Conservation (phyloP, 1,140 invertebrate species). For the Plectrocnemia conspersa region DNA sequence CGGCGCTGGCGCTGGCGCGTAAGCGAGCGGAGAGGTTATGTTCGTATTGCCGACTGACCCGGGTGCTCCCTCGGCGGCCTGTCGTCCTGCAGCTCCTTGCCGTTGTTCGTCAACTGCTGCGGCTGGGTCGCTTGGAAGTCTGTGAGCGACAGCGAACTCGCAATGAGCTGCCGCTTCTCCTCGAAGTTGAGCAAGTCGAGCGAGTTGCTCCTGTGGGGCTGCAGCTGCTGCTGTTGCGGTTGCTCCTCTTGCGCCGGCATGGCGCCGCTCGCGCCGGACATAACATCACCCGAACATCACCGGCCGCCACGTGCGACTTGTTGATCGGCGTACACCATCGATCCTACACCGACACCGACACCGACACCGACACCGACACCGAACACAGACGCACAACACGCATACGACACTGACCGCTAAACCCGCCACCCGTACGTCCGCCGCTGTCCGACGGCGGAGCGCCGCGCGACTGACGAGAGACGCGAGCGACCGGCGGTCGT, state of each 20-base stretch:
- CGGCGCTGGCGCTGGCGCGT: too few relatives aligned
- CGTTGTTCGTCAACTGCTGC: slow-evolving; percentile 54
- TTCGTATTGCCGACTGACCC: too few relatives aligned
- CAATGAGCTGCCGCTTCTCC: slow-evolving; percentile 83
- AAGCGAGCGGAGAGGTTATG: too few relatives aligned
- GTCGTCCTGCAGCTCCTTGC: too few relatives aligned
- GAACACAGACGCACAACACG: slow-evolving; percentile 30
- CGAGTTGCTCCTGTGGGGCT: slow-evolving; percentile 73
- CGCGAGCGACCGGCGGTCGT: not conserved
- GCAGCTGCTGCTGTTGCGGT: slow-evolving; percentile 31
- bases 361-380: slow-evolving; percentile 35
- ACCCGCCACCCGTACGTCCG: not conserved
- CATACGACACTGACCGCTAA: not conserved
- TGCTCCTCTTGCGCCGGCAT: slow-evolving; percentile 38
- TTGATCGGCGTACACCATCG: too few relatives aligned
- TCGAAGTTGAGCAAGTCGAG: slow-evolving; percentile 87
- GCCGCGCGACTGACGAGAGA: not conserved
- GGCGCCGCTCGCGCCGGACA: slow-evolving; percentile 40
- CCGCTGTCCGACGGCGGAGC: not conserved
- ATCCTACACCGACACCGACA: slow-evolving; percentile 36
- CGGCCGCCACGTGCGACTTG: slow-evolving; percentile 17
- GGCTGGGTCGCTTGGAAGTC: slow-evolving; percentile 74
- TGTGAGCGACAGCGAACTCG: slow-evolving; percentile 77
- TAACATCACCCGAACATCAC: slow-evolving; percentile 35
- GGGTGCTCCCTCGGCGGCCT: too few relatives aligned